A percentile compares a stretch with the other conserved stretches of the same genome.
These are phyloP conservation scores for Sclerodermus sp. DNA, from an alignment of 2,888 invertebrate genomes.

Conservation along the genomic window DNA sequence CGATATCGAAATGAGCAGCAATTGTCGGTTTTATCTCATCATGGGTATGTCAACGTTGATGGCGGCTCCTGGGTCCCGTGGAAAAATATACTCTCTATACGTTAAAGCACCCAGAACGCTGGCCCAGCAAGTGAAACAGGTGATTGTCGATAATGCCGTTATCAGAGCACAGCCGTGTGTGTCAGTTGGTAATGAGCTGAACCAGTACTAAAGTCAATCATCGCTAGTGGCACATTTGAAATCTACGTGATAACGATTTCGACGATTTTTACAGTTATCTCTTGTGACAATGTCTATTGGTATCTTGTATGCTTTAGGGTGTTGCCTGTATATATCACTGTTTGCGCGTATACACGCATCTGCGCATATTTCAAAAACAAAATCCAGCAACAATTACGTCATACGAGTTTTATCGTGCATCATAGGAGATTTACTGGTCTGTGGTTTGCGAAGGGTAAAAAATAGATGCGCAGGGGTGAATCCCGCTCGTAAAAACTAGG, in stretches of 20 bases:
- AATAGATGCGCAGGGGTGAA: too few relatives aligned
- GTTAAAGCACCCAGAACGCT: neutral
- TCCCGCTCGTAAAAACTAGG: too few relatives aligned
- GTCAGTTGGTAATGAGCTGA: slow-evolving; percentile 28
- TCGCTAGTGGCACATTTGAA: slow-evolving; percentile 14
- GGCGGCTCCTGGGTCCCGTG: neutral
- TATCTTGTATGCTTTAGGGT: too few relatives aligned
- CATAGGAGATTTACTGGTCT: too few relatives aligned
- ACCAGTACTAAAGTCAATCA: slow-evolving; percentile 22
- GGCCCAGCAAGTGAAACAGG: slow-evolving; percentile 4
- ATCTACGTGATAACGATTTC: slow-evolving; percentile 22
- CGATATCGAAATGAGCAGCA: too few relatives aligned
- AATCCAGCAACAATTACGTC: too few relatives aligned
- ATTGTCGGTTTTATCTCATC: too few relatives aligned
- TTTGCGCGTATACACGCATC: neutral
- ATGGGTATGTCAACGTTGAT: too few relatives aligned
- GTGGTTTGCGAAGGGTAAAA: too few relatives aligned
- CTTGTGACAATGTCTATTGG: neutral
- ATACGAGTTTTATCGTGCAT: too few relatives aligned
- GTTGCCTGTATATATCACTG: too few relatives aligned
- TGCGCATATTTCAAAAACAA: neutral
- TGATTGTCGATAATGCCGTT: slow-evolving; percentile 28
- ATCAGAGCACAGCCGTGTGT: slow-evolving; percentile 24
- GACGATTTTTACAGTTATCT: neutral
- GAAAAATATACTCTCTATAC: slow-evolving; percentile 6